These are phyloP conservation scores for Lamellibrachia columna DNA, from an alignment of 2,888 invertebrate species.

Conservation along the genomic window DNA sequence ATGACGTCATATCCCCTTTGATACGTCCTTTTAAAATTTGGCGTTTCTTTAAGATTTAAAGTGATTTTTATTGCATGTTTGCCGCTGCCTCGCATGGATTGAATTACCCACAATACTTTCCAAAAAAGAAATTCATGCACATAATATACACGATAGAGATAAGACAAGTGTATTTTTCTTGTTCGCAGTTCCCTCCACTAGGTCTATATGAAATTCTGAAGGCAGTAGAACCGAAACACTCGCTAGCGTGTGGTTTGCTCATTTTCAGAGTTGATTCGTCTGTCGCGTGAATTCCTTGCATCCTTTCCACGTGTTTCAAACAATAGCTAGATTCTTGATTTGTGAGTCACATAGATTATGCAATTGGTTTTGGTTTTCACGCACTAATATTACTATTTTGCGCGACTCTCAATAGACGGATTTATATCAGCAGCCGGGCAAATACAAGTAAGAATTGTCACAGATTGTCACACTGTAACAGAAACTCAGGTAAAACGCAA, in stretches of 20 bases:
- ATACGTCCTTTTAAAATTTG: neutral
- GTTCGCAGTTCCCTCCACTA: neutral
- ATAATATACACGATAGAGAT: neutral
- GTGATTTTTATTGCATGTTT: neutral
- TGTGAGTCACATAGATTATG: neutral
- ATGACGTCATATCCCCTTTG: neutral
- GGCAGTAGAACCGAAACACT: neutral
- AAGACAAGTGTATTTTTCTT: neutral
- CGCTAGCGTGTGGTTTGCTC: neutral
- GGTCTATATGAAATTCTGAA: neutral
- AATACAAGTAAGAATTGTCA: neutral
- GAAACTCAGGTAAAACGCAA: neutral
- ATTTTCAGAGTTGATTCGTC: neutral
- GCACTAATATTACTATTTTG: neutral
- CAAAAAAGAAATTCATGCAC: neutral
- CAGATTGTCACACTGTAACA: neutral
- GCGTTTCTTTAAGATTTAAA: neutral
- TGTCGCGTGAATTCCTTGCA: neutral
- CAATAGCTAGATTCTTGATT: neutral
- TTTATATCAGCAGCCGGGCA: neutral
- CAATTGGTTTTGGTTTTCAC: conserved; percentile 4
- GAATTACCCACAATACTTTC: neutral
- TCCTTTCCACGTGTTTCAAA: neutral
- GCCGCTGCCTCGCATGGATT: conserved; percentile 4
- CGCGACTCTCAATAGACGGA: neutral